Base-by-base conservation (phyloP, 1,140 invertebrate genomes). In the Berghia stephanieae region DNA sequence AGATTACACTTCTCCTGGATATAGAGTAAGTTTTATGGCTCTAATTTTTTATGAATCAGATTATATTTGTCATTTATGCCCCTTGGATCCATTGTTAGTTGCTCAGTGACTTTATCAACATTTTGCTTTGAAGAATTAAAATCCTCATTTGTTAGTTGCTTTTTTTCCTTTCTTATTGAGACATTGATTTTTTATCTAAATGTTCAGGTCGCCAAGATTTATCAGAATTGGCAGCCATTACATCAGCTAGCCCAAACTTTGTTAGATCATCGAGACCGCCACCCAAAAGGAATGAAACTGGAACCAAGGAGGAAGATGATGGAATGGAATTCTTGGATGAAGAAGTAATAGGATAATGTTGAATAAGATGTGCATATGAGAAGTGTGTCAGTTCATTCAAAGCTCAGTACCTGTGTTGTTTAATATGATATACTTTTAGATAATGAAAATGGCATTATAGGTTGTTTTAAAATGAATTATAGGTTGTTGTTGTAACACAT, bases 291-390 rank as follows among this genome's bases (percentile, higher is more conserved):
- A 79, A 68, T 60, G 75, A 70, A 42, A 73, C 60, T 34, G 75
- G 71, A 13, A 78, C 76, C 80, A 86, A 89, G 27, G 92, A 92
- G 38, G 90, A 91, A 75, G 91, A 92, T 52, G 93, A 93, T 87
- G 93, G 93, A 2, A 93, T 94, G 92, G 92, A 93, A 84, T 91
- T 92, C 82, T 90, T 93, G 75, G 91, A 92, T 82, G 88, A 90
- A n/a, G 85, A 92, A 88, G 90, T 94, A 27, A 68, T 43, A n/a
- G 3, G 42, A 55, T 31, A 16, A 27, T 38, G 24, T 38, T 43
- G 46, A 49, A 13, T 49, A n/a, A n/a, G n/a, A n/a, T 68, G 24
- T 36, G 10, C 27, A 68, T 68, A 34, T 68, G 16, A 68, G 66
- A 24, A 6, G 8, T 72, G 27, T 18, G 27, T 36, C 67, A 18